Base-by-base conservation (phyloP, 1,140 invertebrate genomes). In the Lutraria rhynchaena region DNA sequence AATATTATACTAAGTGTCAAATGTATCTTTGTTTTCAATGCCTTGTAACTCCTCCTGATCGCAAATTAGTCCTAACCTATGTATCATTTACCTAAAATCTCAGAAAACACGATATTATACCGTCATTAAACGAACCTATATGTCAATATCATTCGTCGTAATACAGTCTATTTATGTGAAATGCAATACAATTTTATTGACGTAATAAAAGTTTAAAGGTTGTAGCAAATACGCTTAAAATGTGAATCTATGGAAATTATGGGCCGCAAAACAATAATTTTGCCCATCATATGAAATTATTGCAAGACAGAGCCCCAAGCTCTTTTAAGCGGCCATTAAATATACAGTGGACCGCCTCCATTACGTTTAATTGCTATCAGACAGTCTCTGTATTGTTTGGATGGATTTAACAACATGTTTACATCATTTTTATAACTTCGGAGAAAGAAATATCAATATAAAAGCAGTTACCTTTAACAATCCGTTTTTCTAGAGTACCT, bases 261-360 rank as follows among this genome's bases (percentile, higher is more conserved):
- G 76, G 76, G 63, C 41, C 65, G 60, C 46, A 58, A 80, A 77
- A 80, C 65, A 80, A 69, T 67, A 70, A 70, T 70, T 41, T 69
- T 80, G 51, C 65, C 63, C 65, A 70, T 80, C 76, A 69, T 58
- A 70, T 70, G 37, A 69, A n/a, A 53, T 80, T 80, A 80, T 80
- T 80, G 65, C 63, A 53, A 58, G 35, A 67, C 44, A 55, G 35
- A 53, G 53, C 53, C 37, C 53, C 35, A 13, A 80, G 76, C 63
- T 57, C 31, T 22, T 60, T 65, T 80, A 58, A 80, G 31, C 63
- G 53, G 46, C 41, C 76, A 80, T 80, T 80, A 80, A 70, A 69
- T 58, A 29, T 55, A 80, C 63, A 60, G 35, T 67, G 65, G 61
- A 53, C 76, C 46, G 61, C 65, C 75, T 77, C 55, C 58, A 58